Base-by-base conservation (phyloP, 92 coral and sea anemone species). In the Nematostella vectensis region DNA sequence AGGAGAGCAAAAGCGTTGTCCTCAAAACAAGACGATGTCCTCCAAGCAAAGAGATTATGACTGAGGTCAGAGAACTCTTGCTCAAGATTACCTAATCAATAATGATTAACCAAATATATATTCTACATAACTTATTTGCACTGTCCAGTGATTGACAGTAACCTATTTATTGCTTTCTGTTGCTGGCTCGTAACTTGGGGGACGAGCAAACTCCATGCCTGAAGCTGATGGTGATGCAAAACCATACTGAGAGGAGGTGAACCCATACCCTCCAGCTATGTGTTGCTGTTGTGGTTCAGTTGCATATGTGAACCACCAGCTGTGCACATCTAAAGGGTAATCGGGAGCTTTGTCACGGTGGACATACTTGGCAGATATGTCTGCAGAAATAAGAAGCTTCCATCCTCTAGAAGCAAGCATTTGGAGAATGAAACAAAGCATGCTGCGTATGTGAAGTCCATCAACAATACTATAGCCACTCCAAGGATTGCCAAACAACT, bases 341-440 rank as follows among this genome's bases (percentile, higher is more conserved):
- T 72, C 64, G 21, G 74, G 76, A 0, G 55, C 76, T 17, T 83
- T 74, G 0, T 72, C 65, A 26, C 60, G 76, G 31, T 60, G 65
- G 0, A 64, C 63, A 62, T 58, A 84, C 62, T 70, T 84, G 15
- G 87, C 87, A 0, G 94, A 84, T 11, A 84, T 67, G 66, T 84
- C 94, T 21, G 75, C 79, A 3, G 74, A 63, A 20, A 62, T 48
- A 4, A 71, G 49, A 0, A 48, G 65, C 62, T 24, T 77, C 84
- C 84, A 77, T 1, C 83, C 78, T 27, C 57, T 31, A 0, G 40
- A 31, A 3, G 40, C n/a, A 17, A 77, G 65, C 12, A 61, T 71
- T 29, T 77, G 67, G 30, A 77, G 9, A 21, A 77, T 27, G 33
- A 61, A 69, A 26, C 78, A 70, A 4, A 77, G 50, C 38, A 59